These are phyloP conservation scores for Balaenoptera acutorostrata DNA, from an alignment of 2,113 vertebrate species.

Conservation along the genomic window DNA sequence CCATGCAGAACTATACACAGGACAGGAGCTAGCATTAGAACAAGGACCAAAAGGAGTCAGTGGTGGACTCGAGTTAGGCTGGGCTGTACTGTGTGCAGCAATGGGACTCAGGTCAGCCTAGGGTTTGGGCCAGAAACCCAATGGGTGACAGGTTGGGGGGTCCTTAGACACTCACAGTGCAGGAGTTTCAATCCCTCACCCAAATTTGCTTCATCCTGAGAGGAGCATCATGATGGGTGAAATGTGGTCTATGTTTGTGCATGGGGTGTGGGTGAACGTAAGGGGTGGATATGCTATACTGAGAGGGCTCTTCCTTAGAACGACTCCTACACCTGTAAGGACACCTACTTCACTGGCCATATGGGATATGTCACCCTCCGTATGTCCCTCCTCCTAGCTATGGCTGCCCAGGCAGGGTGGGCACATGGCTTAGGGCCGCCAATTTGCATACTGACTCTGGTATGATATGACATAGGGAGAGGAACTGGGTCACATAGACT, in stretches of 20 bases:
- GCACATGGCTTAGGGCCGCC: background rate
- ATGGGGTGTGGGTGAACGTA: background rate
- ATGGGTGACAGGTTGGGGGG: background rate
- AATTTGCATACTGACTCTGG: background rate
- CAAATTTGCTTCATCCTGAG: background rate
- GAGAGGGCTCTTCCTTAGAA: background rate
- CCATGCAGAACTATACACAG: background rate
- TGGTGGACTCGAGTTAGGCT: background rate
- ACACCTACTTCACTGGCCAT: background rate
- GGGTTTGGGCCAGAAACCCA: background rate
- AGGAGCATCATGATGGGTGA: background rate
- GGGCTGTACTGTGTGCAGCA: background rate
- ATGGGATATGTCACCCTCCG: background rate
- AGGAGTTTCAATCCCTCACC: background rate
- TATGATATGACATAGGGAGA: background rate
- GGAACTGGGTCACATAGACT: background rate
- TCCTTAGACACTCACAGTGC: background rate
- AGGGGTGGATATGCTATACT: background rate
- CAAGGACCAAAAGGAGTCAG: background rate
- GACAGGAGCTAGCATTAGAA: background rate
- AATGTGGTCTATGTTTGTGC: background rate
- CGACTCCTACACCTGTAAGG: background rate
- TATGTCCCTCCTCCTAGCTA: too few species aligned
- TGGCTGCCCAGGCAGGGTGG: background rate
- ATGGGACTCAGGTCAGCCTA: background rate